These are phyloP conservation scores for Poecilia velifera DNA, from an alignment of 2,797 vertebrate species.

Conservation along the genomic window DNA sequence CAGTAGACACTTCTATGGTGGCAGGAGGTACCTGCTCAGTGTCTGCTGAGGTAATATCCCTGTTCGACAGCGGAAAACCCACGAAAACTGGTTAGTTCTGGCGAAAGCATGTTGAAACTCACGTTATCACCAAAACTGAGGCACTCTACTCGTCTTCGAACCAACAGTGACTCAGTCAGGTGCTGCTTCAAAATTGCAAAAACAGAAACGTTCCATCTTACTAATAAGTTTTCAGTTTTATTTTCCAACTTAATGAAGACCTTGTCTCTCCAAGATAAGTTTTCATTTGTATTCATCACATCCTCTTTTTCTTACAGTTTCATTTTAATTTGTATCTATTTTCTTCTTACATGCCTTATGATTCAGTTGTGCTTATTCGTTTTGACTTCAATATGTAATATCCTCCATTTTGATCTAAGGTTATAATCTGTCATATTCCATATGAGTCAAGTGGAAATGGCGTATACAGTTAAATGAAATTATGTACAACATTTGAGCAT, in stretches of 20 bases:
- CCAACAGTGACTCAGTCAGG: background rate
- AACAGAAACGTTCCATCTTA: background rate
- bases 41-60: background rate
- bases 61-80: background rate
- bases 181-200: background rate
- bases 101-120: background rate
- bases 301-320: background rate
- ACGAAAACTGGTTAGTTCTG: background rate
- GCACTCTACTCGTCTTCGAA: background rate
- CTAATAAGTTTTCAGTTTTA: background rate
- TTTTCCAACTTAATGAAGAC: background rate
- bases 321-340: background rate
- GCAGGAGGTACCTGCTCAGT: background rate
- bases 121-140: background rate
- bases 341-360: background rate
- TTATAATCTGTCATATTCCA: background rate
- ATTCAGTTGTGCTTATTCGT: background rate
- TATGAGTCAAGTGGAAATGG: background rate
- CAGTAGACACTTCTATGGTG: background rate
- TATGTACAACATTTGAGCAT: background rate
- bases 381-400: background rate
- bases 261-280: background rate
- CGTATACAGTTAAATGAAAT: background rate
- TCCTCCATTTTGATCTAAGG: background rate
- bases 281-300: background rate